Base-by-base conservation (phyloP, 2,113 vertebrate species). In the Chaenogobius annularis region DNA sequence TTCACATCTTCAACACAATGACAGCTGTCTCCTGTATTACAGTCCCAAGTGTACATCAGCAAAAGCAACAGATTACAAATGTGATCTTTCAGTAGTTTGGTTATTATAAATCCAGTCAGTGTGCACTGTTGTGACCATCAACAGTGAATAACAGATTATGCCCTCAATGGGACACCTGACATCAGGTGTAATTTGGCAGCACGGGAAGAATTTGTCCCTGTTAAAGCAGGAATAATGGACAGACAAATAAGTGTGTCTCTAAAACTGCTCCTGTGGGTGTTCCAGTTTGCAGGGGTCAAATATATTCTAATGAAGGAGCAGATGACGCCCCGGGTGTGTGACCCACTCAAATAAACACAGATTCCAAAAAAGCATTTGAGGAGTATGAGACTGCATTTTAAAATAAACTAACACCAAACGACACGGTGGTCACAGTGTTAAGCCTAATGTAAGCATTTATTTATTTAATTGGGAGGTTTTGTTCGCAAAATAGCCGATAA, bases 1-100 rank as follows among this genome's bases (percentile, higher is more conserved):
- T 69, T 35, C 55, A 74, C 47, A 59, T 63, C 65, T 37, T 79
- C 66, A 48, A 79, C 56, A 81, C n/a, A 12, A 56, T 68, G 80
- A 8, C 2, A 54, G 19, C n/a, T 54, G 19, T 54, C 19, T 54
- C n/a, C 46, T 48, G 63, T 77, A 66, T 66, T 72, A 69, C 75
- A 61, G 26, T 61, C 15, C 26, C 14, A 61, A 3, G 19, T 61
- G 58, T 58, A 26, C 23, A 56, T 59, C 7, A 58, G 13, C 20
- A 31, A 31, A 31, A 31, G 4, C 22, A 61, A 61, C 55, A 58
- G 55, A 58, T 23, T 58, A 26, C 55, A 61, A 61, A 31, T 31
- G 13, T 26, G 55, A 23, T 61, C 22, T 61, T 61, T 61, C 58
- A 61, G 26, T 61, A 61, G 58, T 61, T 61, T 61, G 58, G 56